Conservation (phyloP, 64 coral and sea anemone species). For the Montipora cactus region DNA sequence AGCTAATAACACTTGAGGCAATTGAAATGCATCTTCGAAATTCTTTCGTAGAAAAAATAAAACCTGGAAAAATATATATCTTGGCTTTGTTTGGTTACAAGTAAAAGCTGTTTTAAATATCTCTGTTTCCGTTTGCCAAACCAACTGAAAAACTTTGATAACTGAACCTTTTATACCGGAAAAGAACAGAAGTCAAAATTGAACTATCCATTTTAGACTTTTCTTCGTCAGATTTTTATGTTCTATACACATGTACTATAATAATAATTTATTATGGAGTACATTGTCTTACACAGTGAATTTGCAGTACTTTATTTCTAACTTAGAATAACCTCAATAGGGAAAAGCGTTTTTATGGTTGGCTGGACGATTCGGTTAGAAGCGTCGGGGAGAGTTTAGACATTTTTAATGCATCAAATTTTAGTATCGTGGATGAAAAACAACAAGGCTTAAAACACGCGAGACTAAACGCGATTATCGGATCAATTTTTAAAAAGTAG, state of each 20-base stretch:
- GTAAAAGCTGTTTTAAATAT: not conserved
- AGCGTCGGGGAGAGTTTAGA: no score
- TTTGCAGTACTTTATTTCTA: no score
- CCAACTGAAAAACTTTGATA: not conserved
- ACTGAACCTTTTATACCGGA: not conserved
- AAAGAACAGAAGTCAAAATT: not conserved
- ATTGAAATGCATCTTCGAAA: slow-evolving; percentile 3
- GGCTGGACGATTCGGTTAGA: no score
- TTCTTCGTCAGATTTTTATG: not conserved
- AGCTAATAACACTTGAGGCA: slow-evolving; percentile 23
- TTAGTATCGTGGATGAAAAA: not conserved
- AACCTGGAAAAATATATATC: not conserved
- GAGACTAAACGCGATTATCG: not conserved
- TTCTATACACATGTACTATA: no score
- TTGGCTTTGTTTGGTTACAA: not conserved
- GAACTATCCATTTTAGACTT: not conserved
- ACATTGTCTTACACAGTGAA: no score
- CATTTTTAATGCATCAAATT: no score
- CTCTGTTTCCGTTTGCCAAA: not conserved
- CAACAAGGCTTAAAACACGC: not conserved
- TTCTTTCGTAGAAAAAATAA: slow-evolving; percentile 27
- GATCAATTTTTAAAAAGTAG: not conserved
- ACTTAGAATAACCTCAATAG: no score
- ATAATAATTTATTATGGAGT: no score
- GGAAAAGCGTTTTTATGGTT: no score